Evolutionary conservation across 2,888 invertebrate species (phyloP), one percentile per base, ranked within the genome.

Genomic region (Torymus aiolomorphi): DNA sequence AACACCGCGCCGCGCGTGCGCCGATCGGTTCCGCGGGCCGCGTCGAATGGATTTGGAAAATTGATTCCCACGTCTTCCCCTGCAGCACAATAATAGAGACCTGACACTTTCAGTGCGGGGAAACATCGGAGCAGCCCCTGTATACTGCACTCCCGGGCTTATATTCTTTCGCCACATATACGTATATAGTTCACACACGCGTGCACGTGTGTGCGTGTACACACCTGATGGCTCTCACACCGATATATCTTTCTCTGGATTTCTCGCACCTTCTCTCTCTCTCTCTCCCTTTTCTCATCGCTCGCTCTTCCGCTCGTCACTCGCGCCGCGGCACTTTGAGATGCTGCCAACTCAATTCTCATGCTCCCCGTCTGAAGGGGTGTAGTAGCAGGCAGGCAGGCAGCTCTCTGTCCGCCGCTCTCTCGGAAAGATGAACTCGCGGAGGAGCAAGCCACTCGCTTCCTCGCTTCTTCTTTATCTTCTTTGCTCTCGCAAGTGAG

Each of bases 301-400:
- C 42, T 10, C 14, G 31, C 62, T n/a, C 20, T 61, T 24, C n/a
- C 4, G 57, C 57, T 14, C 16, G 13, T 61, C 57, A 18, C 49
- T 42, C 49, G 42, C 13, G 69, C 20, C 3, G 62, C 59, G 18
- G 59, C 57, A 51, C 66, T 74, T 74, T 74, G 74, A 74, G 65
- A 74, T 65, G 65, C 56, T 74, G 74, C 74, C 74, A 74, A 74
- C 74, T 65, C 74, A 57, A 74, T 74, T 74, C 65, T 65, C 20
- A 65, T 65, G 65, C 74, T 74, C 49, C 63, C 24, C 31, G 31
- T 31, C 31, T 31, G 31, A 31, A 31, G 31, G 31, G 31, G 31
- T 31, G 31, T 31, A 31, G 31, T 31, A 31, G 31, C 31, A 31
- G 31, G 4, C 8, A 31, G 31, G 31, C 2, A 31, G 31, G 2